Evolutionary conservation across 2,797 vertebrate species (phyloP).

Genomic region (Spea hammondii): DNA sequence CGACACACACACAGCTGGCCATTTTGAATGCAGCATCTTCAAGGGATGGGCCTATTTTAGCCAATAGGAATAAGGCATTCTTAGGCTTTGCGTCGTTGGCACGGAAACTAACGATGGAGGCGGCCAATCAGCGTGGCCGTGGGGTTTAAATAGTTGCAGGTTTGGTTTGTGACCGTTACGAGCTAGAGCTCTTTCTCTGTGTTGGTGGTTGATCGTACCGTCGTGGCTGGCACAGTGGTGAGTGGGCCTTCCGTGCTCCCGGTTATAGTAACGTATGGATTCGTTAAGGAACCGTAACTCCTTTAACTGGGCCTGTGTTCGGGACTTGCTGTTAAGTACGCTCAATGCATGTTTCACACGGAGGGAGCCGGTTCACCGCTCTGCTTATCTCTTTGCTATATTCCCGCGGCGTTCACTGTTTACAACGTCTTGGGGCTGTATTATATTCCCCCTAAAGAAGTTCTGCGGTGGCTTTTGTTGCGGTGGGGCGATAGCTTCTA

Average conservation of each 20-base stretch:
- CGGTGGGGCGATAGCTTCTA: too few species aligned
- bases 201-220: not conserved
- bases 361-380: too few species aligned
- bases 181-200: not conserved
- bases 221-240: not conserved
- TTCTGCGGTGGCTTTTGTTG: too few species aligned
- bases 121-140: constrained; percentile 22
- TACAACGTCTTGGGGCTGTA: too few species aligned
- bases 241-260: not conserved
- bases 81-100: not conserved
- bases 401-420: too few species aligned
- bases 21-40: constrained; percentile 9
- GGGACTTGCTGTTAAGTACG: too few species aligned
- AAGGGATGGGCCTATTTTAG: rapidly evolving
- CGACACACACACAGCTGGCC: not conserved
- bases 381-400: too few species aligned
- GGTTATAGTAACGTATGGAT: too few species aligned
- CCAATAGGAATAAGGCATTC: constrained; percentile 5
- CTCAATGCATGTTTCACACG: too few species aligned
- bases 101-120: not conserved
- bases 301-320: too few species aligned
- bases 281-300: too few species aligned
- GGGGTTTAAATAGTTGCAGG: constrained; percentile 15
- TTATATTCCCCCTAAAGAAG: too few species aligned
- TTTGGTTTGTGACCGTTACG: constrained; percentile 10